Evolutionary conservation across 2,113 vertebrate genomes (phyloP), one percentile per base, ranked within the genome.

Genomic region (Plecturocebus donacophilus): DNA sequence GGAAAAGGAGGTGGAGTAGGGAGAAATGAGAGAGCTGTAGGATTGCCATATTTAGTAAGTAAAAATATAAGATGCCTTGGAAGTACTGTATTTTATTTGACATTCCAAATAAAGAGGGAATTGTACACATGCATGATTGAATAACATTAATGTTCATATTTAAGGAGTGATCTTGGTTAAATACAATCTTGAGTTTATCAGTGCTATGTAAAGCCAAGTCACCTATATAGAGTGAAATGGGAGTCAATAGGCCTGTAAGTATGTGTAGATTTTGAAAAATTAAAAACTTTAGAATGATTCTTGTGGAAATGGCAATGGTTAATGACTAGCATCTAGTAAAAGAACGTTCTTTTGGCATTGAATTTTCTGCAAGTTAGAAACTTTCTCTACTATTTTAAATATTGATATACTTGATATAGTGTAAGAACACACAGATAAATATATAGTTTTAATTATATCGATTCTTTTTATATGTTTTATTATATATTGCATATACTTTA

Each of bases 331-430:
- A 47, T 14, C 1, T 76, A 61, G 10, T 54, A 64, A 70, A 95
- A 40, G 38, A 93, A 80, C 35, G 25, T 71, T 10, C 10, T 75
- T 23, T 42, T 47, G 5, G 12, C 8, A 58, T 20, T 95, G 56
- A 47, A 42, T 54, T 96, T 61, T 90, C 76, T 92, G 7, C 7
- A 83, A 85, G 35, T 93, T 88, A 71, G 32, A 89, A 91, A 85
- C 9, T 30, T 76, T 87, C 2, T 85, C 9, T 68, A 38, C 8
- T 76, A 64, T 91, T 94, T 96, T 8, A 80, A 61, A 64, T 90
- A 92, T 58, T 81, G 3, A 30, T 91, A 16, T 42, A 64, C 6
- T 71, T 80, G 25, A 90, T 56, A 32, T 0, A 81, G 35, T 70
- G 2, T 56, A 87, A 83, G 12, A 58, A 54, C 25, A 80, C n/a